Evolutionary conservation across 2,888 invertebrate genomes (phyloP), one percentile per base, ranked within the genome.

Genomic region (Parthenolecanium corni): DNA sequence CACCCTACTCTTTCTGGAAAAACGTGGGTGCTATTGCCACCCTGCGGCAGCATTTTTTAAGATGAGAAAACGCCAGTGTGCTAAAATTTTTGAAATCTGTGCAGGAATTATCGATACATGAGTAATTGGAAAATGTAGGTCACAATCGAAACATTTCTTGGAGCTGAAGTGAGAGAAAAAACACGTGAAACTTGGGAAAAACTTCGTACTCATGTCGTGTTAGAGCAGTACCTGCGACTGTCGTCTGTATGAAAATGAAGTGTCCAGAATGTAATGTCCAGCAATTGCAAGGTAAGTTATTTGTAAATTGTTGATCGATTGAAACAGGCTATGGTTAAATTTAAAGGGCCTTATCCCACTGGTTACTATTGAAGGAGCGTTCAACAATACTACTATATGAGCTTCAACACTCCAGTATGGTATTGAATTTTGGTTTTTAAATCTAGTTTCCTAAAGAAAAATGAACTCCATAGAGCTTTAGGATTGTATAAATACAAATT

Each of bases 271-370:
- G 56, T 24, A 56, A 56, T 24, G 56, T 56, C 23, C 61, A 61
- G 38, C 52, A 52, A 21, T 66, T 67, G 65, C 49, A 23, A 49
- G 49, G 49, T 49, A 49, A 6, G n/a, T n/a, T n/a, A n/a, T n/a
- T 38, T 38, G 38, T 38, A 38, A 38, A 38, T 38, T 6, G 9
- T 38, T 14, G 38, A 38, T n/a, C 18, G 40, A 2, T 40, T n/a
- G 40, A 40, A n/a, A n/a, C n/a, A n/a, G n/a, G n/a, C n/a, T n/a
- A n/a, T n/a, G n/a, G n/a, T n/a, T n/a, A n/a, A n/a, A n/a, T n/a
- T n/a, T n/a, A n/a, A n/a, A n/a, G n/a, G n/a, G n/a, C n/a, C n/a
- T n/a, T n/a, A n/a, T n/a, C n/a, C n/a, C n/a, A n/a, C n/a, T n/a
- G n/a, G n/a, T n/a, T n/a, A n/a, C n/a, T n/a, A n/a, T n/a, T n/a